Conservation (phyloP, 2,797 vertebrate genomes). For the Muraenolepis orangiensis region DNA sequence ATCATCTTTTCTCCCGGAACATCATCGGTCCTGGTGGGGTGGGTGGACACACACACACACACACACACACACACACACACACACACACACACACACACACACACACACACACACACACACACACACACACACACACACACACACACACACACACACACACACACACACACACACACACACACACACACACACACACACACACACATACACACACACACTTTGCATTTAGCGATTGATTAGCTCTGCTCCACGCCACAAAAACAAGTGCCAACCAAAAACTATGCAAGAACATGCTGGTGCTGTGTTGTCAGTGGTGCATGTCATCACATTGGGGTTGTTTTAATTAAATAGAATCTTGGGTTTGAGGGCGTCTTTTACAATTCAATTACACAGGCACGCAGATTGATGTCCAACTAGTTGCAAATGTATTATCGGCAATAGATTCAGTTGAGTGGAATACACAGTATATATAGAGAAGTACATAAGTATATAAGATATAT, state of each 20-base stretch:
- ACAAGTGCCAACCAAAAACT: neutral
- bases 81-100: no score
- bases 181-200: no score
- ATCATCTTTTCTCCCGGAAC: constrained; percentile 57
- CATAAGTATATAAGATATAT: no score
- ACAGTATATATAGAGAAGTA: no score
- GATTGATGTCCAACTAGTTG: neutral
- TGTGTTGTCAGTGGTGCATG: neutral
- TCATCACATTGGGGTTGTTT: neutral
- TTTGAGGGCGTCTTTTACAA: no score
- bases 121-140: no score
- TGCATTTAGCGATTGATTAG: neutral
- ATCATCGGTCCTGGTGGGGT: constrained; percentile 41
- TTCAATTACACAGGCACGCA: neutral
- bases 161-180: no score
- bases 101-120: no score
- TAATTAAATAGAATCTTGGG: neutral
- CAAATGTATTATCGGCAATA: neutral
- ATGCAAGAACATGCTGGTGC: neutral
- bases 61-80: no score
- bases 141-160: no score
- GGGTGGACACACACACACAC: no score
- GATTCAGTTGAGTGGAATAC: neutral
- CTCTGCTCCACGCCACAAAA: neutral
- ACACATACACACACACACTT: no score